Evolutionary conservation across 2,797 vertebrate genomes (phyloP), one percentile per base, ranked within the genome.

Genomic region (Babyrousa celebensis): DNA sequence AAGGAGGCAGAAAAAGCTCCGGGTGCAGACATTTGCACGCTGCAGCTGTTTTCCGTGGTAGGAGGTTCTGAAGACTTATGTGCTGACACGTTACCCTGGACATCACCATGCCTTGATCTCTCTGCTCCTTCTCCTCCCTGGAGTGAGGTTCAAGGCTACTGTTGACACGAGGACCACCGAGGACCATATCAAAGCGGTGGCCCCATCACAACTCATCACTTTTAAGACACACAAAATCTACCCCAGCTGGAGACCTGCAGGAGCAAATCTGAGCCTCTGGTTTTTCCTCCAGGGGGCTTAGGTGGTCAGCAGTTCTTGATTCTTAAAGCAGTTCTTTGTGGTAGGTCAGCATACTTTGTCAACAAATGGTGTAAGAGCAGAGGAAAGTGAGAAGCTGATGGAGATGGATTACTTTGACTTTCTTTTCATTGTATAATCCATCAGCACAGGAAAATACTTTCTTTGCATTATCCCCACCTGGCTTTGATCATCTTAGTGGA

Each of bases 31-130:
- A 82, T 96, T 97, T 91, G 95, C 93, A 79, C 84, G 82, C 85
- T 94, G 60, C 95, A 97, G 97, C 94, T 97, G 97, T 92, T 96
- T 95, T 93, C n/a, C 29, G 7, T 75, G 93, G 91, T 89, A 89
- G 70, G 72, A 88, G 72, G 29, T 65, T 91, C 95, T 95, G 63
- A 97, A 97, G 94, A 97, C 92, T 97, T 95, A 86, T 0, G 85
- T 96, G 90, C 56, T 93, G 85, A 97, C 74, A 96, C 67, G 92
- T 97, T 90, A 54, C 78, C 84, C 93, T 94, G 54, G 89, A 83
- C 29, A 36, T 96, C 92, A 63, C 65, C 62, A 12, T 7, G 52
- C 27, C 14, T 8, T 98, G 96, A 96, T 67, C 82, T 96, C 79
- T 71, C n/a, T 60, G 87, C 78, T 98, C 32, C 83, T 63, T 98